Conservation (phyloP, 2,888 invertebrate genomes). For the Cryptops parisi region DNA sequence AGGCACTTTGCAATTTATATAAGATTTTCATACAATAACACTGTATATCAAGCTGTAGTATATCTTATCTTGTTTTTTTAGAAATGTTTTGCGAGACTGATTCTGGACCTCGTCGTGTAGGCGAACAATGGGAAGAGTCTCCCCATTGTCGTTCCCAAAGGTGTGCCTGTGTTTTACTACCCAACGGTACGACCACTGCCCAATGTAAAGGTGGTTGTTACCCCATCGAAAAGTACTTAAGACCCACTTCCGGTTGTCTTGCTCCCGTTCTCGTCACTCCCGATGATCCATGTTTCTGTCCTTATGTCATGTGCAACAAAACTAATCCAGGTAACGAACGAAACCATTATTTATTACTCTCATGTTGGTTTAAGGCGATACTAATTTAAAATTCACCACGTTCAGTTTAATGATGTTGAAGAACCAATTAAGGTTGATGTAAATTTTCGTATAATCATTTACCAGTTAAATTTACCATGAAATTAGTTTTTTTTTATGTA, state of each 20-base stretch:
- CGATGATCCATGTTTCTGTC: conserved; percentile 22
- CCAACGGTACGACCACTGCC: conserved; percentile 21
- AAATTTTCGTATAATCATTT: too few species aligned
- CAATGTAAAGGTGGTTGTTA: conserved; percentile 24
- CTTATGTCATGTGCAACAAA: conserved; percentile 19
- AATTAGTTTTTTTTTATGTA: too few species aligned
- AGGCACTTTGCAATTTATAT: too few species aligned
- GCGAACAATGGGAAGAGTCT: conserved; percentile 23
- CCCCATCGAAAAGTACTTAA: conserved; percentile 20
- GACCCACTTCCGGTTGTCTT: conserved; percentile 22
- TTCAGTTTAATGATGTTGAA: too few species aligned
- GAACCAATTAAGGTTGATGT: too few species aligned
- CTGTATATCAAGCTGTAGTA: not conserved
- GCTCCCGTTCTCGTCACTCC: conserved; percentile 22
- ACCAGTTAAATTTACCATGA: too few species aligned
- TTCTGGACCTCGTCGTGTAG: conserved; percentile 8
- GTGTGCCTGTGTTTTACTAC: conserved; percentile 21
- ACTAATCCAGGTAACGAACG: conserved; percentile 14
- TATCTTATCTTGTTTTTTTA: not conserved
- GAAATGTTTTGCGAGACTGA: conserved; percentile 2
- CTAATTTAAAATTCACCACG: too few species aligned
- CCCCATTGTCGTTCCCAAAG: conserved; percentile 22
- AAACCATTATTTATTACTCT: too few species aligned
- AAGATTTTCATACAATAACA: too few species aligned
- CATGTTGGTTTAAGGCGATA: too few species aligned